phyloP scores from a whole-genome alignment of 2,113 vertebrate species.

The Cebus imitator region DNA sequence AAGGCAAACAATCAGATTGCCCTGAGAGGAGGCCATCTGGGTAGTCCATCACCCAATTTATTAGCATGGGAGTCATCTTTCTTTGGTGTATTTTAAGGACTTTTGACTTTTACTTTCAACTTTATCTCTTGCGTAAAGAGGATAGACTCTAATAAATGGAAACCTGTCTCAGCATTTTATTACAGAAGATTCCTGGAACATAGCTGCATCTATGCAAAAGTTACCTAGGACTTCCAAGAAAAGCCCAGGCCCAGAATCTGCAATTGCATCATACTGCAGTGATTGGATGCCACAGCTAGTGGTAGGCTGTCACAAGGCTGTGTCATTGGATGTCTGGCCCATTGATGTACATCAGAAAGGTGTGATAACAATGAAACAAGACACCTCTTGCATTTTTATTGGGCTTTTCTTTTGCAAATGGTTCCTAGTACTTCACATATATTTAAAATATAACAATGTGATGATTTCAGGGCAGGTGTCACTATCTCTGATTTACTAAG shows the following conservation, averaged over 20 bases:
- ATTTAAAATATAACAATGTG: not conserved
- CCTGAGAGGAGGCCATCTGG: not conserved
- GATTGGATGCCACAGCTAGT: not conserved
- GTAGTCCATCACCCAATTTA: not conserved
- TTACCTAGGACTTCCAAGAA: slow-evolving; percentile 30
- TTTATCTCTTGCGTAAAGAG: not conserved
- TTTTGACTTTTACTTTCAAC: slow-evolving; percentile 20
- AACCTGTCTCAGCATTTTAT: slow-evolving; percentile 25
- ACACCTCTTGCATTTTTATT: not conserved
- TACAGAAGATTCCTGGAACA: slow-evolving; percentile 19
- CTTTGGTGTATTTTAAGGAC: not conserved
- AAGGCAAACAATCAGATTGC: not conserved
- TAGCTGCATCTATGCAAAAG: not conserved
- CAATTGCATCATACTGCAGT: not conserved
- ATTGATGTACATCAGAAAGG: not conserved
- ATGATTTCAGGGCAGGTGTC: not conserved
- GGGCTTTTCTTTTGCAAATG: not conserved
- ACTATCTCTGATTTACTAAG: not conserved
- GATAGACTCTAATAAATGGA: not conserved
- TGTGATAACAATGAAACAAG: not conserved
- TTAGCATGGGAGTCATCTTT: not conserved
- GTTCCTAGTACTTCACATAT: not conserved
- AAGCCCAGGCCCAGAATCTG: not conserved
- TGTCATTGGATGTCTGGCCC: not conserved
- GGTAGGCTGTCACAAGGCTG: not conserved